phyloP scores from a whole-genome alignment of 2,113 vertebrate species.

The Atractosteus spatula region DNA sequence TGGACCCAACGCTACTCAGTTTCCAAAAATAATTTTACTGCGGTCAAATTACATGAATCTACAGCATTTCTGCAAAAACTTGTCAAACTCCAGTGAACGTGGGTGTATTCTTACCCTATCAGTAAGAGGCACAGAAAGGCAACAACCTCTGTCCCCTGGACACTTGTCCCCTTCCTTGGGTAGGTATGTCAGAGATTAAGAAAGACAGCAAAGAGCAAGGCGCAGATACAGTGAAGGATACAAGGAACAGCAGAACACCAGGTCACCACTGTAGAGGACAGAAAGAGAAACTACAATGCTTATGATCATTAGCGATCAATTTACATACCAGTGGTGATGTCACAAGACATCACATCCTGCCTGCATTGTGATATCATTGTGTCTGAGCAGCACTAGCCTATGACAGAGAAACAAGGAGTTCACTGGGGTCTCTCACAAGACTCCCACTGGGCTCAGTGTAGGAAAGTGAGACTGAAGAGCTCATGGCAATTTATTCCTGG shows the following conservation, averaged over 20 bases:
- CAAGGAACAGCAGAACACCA: not conserved
- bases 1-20: no score
- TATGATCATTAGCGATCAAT: not conserved
- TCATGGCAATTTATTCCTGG: no score
- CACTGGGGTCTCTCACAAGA: no score
- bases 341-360: slow-evolving; percentile 20
- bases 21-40: no score
- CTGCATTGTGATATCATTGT: slow-evolving; percentile 28
- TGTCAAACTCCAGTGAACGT: not conserved
- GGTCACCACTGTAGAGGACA: not conserved
- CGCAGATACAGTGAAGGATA: not conserved
- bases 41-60: no score
- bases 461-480: no score
- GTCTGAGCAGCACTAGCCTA: slow-evolving; percentile 24
- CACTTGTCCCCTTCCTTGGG: slow-evolving; percentile 1
- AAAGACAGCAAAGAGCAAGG: not conserved
- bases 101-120: slow-evolving; percentile 10
- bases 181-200: no score
- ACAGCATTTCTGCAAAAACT: no score
- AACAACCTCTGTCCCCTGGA: slow-evolving; percentile 3
- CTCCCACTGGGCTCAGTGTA: no score
- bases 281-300: not conserved
- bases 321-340: not conserved
- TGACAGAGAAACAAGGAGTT: slow-evolving; percentile 7
- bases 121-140: slow-evolving; percentile 14